phyloP scores from a whole-genome alignment of 2,888 invertebrate species.

The Aricia artaxerxes region DNA sequence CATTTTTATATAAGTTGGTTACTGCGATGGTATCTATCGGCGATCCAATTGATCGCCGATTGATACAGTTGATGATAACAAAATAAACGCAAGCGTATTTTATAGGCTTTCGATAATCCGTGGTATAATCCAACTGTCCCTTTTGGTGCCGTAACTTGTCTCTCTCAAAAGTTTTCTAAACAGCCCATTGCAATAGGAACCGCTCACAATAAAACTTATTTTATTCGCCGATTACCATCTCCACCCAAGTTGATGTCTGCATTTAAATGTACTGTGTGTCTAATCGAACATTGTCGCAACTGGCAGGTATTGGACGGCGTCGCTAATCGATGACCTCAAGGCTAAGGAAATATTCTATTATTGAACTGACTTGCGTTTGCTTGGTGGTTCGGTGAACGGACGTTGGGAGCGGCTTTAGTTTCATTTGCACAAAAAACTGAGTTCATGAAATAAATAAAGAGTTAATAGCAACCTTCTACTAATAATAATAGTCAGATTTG shows the following conservation, averaged over 20 bases:
- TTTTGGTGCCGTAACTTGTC: background rate
- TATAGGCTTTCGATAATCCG: background rate
- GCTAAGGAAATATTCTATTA: constrained; percentile 31
- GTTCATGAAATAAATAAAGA: background rate
- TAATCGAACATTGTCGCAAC: constrained; percentile 26
- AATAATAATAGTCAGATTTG: background rate
- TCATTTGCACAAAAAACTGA: background rate
- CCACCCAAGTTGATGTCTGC: background rate
- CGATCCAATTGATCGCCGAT: no score
- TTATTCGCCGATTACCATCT: background rate
- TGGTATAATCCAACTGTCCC: background rate
- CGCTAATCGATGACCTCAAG: constrained; percentile 40
- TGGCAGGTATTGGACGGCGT: constrained; percentile 33
- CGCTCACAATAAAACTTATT: background rate
- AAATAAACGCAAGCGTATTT: background rate
- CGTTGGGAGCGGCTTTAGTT: background rate
- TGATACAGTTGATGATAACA: background rate
- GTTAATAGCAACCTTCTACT: background rate
- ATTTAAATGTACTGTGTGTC: constrained; percentile 24
- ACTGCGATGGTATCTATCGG: background rate
- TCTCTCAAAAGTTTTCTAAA: background rate
- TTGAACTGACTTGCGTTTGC: constrained; percentile 24
- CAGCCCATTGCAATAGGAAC: background rate
- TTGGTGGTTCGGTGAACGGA: constrained; percentile 16
- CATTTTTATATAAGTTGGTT: no score